Base-by-base conservation (phyloP, 2,888 invertebrate species). In the Drosophila kokeensis region DNA sequence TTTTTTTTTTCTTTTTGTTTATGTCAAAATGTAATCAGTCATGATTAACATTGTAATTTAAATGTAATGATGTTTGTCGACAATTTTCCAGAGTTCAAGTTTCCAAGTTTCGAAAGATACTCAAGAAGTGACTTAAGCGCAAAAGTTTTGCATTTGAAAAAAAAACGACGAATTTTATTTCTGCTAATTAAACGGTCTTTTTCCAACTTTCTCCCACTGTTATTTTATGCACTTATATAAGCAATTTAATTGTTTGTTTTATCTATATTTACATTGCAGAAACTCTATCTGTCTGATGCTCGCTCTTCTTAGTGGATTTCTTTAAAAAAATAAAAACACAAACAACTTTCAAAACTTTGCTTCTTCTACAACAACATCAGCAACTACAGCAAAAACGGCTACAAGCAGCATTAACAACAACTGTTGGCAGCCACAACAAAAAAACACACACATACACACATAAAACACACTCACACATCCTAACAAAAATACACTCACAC, bases 241-340 rank as follows among this genome's bases (percentile, higher is more conserved):
- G 55, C 36, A 50, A 57, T 52, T 48, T 55, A 40, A 45, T 50
- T 69, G 55, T 27, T 50, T 45, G n/a, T 55, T 18, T 57, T 57
- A 54, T 79, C 68, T 73, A 29, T 70, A 52, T 79, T 72, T 84
- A 69, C 61, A 68, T 88, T 85, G 72, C 87, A 85, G 85, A 74
- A 87, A 77, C 77, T 79, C 79, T 79, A 74, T 81, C 79, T 81
- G 76, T 83, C 82, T 83, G 79, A 79, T 76, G 89, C 89, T 81
- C 73, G 79, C 79, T 81, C 77, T 81, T 79, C 82, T 79, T 81
- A 65, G 87, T 69, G 89, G 89, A 89, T 73, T 81, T 81, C 87
- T 81, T 75, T 83, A 77, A 87, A 73, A 63, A 65, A 64, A 67
- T 67, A 71, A 63, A 73, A 80, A 71, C 69, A 81, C 66, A 69